These are phyloP conservation scores for Bujurquina vittata DNA, from an alignment of 2,113 vertebrate genomes.

Conservation along the genomic window DNA sequence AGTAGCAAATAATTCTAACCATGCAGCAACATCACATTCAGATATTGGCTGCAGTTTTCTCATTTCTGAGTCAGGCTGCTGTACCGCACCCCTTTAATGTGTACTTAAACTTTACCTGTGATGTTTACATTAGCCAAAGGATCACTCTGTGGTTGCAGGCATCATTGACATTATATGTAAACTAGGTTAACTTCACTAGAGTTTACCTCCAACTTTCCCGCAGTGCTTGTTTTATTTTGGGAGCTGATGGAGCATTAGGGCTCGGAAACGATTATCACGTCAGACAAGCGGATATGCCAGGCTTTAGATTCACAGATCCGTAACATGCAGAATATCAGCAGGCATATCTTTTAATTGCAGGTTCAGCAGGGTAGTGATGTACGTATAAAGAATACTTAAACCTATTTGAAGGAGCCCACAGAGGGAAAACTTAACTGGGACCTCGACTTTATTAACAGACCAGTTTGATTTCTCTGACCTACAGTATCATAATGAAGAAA, in stretches of 20 bases:
- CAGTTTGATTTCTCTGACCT: background rate
- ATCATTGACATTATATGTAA: background rate
- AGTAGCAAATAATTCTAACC: background rate
- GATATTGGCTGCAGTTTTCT: background rate
- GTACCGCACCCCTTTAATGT: background rate
- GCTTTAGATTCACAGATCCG: background rate
- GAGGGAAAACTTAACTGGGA: background rate
- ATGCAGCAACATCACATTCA: background rate
- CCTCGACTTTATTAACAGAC: background rate
- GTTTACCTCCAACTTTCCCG: background rate
- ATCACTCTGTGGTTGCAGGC: background rate
- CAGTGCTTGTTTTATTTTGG: background rate
- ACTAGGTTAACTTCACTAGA: background rate
- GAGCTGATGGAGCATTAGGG: background rate
- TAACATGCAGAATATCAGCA: background rate
- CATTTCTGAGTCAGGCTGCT: background rate
- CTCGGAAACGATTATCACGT: background rate
- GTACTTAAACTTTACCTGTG: background rate
- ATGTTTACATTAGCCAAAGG: background rate
- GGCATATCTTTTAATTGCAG: background rate
- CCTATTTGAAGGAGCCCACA: background rate
- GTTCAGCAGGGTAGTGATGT: background rate
- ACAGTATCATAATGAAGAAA: background rate
- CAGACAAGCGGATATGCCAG: background rate
- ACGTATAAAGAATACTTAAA: background rate